Conservation (phyloP, 53 echinoderm and acorn worm genomes). For the Paracentrotus lividus region DNA sequence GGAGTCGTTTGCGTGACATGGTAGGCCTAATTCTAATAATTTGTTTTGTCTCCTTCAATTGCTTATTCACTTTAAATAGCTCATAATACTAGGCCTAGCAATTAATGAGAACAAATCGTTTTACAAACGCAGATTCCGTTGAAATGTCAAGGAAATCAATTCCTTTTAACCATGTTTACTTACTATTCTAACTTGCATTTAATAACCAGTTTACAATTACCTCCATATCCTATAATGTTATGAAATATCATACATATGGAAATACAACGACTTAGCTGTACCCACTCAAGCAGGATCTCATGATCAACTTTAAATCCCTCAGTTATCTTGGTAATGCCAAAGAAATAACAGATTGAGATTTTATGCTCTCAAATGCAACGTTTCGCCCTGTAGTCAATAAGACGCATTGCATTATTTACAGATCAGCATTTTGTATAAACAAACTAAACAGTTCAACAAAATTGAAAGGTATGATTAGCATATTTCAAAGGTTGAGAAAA, state of each 20-base stretch:
- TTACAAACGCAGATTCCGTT: background rate
- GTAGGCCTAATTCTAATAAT: no score
- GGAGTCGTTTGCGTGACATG: conserved; percentile 79
- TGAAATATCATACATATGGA: background rate
- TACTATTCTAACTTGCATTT: background rate
- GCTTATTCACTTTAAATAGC: background rate
- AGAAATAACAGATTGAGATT: background rate
- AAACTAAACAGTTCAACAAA: no score
- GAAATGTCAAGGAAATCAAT: background rate
- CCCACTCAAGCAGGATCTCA: background rate
- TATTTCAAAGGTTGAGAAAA: no score
- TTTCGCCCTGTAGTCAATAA: no score
- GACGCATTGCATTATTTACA: no score
- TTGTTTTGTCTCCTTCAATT: background rate
- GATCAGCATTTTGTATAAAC: no score
- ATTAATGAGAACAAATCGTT: background rate
- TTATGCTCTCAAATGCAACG: no score
- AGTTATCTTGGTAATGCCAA: background rate
- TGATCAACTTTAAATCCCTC: background rate
- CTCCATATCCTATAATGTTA: background rate
- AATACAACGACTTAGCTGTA: no score
- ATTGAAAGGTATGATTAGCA: no score
- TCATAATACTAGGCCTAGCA: no score
- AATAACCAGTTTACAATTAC: background rate
- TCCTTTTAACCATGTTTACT: background rate